Percentiles rank a stretch among this genome's conserved stretches.
These are phyloP conservation scores for Drosophila persimilis DNA, from an alignment of 1,140 invertebrate genomes.

Conservation along the genomic window DNA sequence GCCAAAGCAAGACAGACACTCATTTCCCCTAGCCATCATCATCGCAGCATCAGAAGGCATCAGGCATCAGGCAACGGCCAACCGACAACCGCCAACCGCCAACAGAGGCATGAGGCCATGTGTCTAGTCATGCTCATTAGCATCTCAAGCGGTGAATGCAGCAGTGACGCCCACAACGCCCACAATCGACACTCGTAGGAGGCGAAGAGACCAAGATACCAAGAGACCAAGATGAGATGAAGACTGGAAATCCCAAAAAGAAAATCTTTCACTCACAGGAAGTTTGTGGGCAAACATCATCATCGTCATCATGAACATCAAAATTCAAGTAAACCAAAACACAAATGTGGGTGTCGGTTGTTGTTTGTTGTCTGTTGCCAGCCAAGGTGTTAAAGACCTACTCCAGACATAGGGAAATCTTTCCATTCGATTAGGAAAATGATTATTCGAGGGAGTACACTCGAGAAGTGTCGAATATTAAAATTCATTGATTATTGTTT, in stretches of 20 bases:
- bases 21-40: slow-evolving; percentile 30
- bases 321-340: slow-evolving; percentile 40
- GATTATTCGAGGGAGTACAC: slow-evolving; percentile 7
- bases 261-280: slow-evolving; percentile 72
- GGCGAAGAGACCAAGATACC: background rate
- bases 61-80: background rate
- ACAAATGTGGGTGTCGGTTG: slow-evolving; percentile 50
- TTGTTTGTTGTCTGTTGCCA: too few species aligned
- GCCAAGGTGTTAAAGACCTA: slow-evolving; percentile 25
- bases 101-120: slow-evolving; percentile 31
- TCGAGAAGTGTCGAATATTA: slow-evolving; percentile 25
- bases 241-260: slow-evolving; percentile 40
- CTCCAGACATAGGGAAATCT: too few species aligned
- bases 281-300: slow-evolving; percentile 59
- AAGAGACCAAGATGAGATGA: slow-evolving; percentile 18
- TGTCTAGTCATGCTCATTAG: slow-evolving; percentile 79
- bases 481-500: slow-evolving; percentile 49
- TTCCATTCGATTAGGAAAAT: too few species aligned
- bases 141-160: slow-evolving; percentile 63
- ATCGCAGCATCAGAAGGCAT: background rate
- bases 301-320: background rate
- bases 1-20: slow-evolving; percentile 9
- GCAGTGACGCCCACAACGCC: slow-evolving; percentile 51
- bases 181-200: slow-evolving; percentile 41
- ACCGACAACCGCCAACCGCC: background rate